A percentile compares a stretch with the other conserved stretches of the same genome.
phyloP scores from a whole-genome alignment of 2,113 vertebrate species.

The Centropus unirufus region DNA sequence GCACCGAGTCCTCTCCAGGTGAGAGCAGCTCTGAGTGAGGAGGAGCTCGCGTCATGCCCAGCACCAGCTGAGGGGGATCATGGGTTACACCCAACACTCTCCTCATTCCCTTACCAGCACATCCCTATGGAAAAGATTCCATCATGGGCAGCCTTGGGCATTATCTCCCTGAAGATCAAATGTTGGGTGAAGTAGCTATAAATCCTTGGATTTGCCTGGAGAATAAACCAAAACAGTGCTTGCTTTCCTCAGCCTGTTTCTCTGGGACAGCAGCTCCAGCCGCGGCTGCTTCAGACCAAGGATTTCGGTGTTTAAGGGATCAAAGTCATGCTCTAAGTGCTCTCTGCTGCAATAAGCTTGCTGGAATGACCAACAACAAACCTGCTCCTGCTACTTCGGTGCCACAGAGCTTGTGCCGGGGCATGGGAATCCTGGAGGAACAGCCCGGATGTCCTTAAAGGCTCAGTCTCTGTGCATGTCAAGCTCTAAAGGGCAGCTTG shows the following conservation, averaged over 20 bases:
- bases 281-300: background rate
- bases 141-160: background rate
- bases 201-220: background rate
- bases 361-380: background rate
- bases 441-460: background rate
- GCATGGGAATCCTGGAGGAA: background rate
- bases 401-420: constrained; percentile 5
- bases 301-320: background rate
- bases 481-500: background rate
- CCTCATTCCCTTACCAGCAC: background rate
- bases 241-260: background rate
- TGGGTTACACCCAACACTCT: background rate
- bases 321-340: background rate
- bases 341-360: background rate
- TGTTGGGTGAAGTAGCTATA: too few relatives aligned
- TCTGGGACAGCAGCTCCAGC: background rate
- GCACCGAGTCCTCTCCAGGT: background rate
- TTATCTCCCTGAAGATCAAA: background rate
- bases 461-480: background rate
- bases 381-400: background rate
- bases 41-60: background rate
- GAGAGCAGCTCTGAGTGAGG: background rate
- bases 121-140: background rate
- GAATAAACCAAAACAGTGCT: background rate
- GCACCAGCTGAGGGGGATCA: background rate